Evolutionary conservation across 1,140 invertebrate genomes (phyloP).

Genomic region (Calliopsis andreniformis): DNA sequence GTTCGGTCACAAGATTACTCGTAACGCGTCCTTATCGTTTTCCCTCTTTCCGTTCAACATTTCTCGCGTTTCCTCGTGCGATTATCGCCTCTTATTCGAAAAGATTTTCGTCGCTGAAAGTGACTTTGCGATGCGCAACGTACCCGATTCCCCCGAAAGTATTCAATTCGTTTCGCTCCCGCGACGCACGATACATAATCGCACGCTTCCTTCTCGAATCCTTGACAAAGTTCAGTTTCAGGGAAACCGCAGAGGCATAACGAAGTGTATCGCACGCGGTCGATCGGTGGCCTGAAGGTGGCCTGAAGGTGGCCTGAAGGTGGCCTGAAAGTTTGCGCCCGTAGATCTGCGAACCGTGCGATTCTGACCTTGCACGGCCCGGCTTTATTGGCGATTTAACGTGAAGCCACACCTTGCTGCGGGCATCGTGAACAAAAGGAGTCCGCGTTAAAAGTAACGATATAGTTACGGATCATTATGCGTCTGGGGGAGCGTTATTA

Average conservation of each 20-base stretch:
- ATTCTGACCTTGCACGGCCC: constrained; percentile 59
- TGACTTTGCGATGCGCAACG: too few relatives aligned
- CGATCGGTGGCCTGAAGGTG: constrained; percentile 11
- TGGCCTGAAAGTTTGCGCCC: constrained; percentile 10
- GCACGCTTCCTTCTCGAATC: too few relatives aligned
- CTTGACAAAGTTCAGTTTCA: too few relatives aligned
- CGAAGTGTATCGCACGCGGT: neutral
- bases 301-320: constrained; percentile 20
- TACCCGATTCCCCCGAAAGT: too few relatives aligned
- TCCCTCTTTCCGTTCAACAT: constrained; percentile 29
- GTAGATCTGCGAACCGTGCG: constrained; percentile 51
- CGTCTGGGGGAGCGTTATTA: constrained; percentile 55
- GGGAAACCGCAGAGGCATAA: too few relatives aligned
- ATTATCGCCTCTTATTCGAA: too few relatives aligned
- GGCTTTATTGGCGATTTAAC: constrained; percentile 63
- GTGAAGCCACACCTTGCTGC: constrained; percentile 60
- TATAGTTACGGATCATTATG: constrained; percentile 66
- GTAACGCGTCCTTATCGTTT: constrained; percentile 28
- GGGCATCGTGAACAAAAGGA: constrained; percentile 63
- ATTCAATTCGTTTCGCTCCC: too few relatives aligned
- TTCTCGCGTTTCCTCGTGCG: neutral
- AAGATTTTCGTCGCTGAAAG: too few relatives aligned
- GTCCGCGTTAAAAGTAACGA: constrained; percentile 54
- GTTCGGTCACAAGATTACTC: constrained; percentile 14
- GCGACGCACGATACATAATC: too few relatives aligned